Percentiles rank a stretch among this genome's conserved stretches.
Conservation (phyloP, 2,113 vertebrate genomes). For the Aleadryas rufinucha region DNA sequence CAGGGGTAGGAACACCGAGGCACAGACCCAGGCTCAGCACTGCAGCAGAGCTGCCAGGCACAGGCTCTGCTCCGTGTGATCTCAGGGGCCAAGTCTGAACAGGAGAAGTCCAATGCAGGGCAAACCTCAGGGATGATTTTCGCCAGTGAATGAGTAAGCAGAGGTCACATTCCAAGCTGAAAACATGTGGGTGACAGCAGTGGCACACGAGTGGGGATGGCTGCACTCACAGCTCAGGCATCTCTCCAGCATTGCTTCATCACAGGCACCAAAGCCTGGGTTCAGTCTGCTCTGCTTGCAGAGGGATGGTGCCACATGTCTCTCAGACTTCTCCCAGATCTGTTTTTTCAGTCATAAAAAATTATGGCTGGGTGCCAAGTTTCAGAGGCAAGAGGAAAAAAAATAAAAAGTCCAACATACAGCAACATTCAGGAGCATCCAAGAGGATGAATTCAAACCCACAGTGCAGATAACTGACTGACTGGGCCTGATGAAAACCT, state of each 20-base stretch:
- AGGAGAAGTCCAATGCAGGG: background rate
- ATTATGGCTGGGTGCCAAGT: background rate
- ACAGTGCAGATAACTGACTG: background rate
- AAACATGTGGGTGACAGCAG: background rate
- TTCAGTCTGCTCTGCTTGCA: background rate
- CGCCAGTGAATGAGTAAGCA: background rate
- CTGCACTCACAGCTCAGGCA: background rate
- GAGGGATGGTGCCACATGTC: background rate
- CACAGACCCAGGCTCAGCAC: background rate
- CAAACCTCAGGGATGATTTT: background rate
- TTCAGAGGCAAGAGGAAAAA: background rate
- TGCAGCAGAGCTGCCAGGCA: background rate
- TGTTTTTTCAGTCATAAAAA: background rate
- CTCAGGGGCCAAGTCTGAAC: background rate
- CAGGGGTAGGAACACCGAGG: background rate
- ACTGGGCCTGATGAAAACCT: background rate
- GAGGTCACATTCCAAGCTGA: background rate
- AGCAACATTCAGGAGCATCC: background rate
- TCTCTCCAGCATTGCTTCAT: fast-evolving
- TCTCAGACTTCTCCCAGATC: background rate
- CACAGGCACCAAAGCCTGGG: background rate
- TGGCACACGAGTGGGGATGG: background rate
- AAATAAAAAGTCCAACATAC: background rate
- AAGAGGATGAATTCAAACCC: background rate
- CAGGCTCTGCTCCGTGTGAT: fast-evolving